Conservation (phyloP, 1,140 invertebrate species). For the Pachyrhynchus sulphureomaculatus region DNA sequence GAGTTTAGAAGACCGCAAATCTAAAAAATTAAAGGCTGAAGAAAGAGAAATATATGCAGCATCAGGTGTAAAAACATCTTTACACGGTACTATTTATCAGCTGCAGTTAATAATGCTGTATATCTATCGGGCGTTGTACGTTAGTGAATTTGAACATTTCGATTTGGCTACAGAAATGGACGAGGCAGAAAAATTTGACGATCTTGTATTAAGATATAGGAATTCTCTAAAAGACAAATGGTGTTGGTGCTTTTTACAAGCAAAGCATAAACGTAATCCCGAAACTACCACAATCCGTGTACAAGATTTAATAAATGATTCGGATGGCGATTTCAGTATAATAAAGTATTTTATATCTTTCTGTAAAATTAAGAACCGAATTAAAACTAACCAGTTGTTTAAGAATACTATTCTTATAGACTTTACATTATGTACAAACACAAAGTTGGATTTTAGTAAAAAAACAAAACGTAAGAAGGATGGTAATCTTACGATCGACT, state of each 20-base stretch:
- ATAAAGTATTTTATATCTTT: constrained; percentile 17
- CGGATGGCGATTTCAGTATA: neutral
- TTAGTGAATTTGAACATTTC: neutral
- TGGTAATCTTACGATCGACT: neutral
- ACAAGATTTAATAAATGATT: neutral
- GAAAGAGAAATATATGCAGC: neutral
- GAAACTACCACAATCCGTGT: neutral
- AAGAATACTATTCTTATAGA: neutral
- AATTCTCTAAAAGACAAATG: neutral
- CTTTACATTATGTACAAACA: constrained; percentile 13
- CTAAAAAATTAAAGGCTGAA: too few relatives aligned
- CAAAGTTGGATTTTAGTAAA: neutral
- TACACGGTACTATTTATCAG: constrained; percentile 29
- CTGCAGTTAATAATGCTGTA: constrained; percentile 23
- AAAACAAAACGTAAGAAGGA: neutral
- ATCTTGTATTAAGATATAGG: constrained; percentile 19
- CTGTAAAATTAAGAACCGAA: constrained; percentile 13
- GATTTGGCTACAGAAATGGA: constrained; percentile 28
- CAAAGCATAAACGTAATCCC: constrained; percentile 7
- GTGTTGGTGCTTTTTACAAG: constrained; percentile 14
- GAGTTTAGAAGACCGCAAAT: too few relatives aligned
- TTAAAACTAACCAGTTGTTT: neutral
- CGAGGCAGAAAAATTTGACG: constrained; percentile 30
- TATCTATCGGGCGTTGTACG: neutral
- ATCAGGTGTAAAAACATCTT: constrained; percentile 12